Percentiles rank a stretch among this genome's conserved stretches.
Evolutionary conservation across 2,888 invertebrate species (phyloP).

Genomic region (Linyphia triangularis): DNA sequence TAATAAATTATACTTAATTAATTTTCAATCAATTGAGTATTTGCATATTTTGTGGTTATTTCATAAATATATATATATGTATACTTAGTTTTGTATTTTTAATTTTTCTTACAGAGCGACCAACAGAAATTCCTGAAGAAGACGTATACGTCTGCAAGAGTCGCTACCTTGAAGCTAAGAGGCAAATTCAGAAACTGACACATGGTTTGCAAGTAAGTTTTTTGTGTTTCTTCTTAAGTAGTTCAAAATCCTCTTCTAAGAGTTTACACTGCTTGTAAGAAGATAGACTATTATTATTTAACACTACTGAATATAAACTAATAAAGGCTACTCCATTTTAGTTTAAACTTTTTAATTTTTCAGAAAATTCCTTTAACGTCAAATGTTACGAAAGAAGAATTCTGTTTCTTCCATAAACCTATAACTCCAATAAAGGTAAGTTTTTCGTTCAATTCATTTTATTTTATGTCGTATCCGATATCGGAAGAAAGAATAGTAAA

Average conservation of each 20-base stretch:
- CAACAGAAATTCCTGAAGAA: constrained; percentile 94
- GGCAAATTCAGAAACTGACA: constrained; percentile 85
- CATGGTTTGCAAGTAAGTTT: constrained; percentile 77
- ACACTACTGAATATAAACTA: too few species aligned
- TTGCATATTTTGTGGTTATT: background rate
- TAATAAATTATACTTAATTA: too few species aligned
- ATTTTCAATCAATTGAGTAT: background rate
- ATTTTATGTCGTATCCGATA: too few species aligned
- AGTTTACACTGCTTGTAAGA: too few species aligned
- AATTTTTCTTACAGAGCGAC: constrained; percentile 85
- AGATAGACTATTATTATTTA: too few species aligned
- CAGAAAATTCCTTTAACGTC: constrained; percentile 87
- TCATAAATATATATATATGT: too few species aligned
- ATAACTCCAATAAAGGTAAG: constrained; percentile 81
- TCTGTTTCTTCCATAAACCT: constrained; percentile 87
- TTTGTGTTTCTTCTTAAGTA: too few species aligned
- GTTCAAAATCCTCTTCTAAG: too few species aligned
- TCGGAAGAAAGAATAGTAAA: too few species aligned
- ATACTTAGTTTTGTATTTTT: too few species aligned
- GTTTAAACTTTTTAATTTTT: constrained; percentile 77
- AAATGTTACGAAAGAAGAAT: constrained; percentile 93
- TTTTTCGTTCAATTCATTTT: too few species aligned
- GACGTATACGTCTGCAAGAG: constrained; percentile 96
- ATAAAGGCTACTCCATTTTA: too few species aligned
- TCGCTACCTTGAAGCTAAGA: constrained; percentile 91